Evolutionary conservation across 1,140 invertebrate genomes (phyloP).

Genomic region (Centruroides vittatus): DNA sequence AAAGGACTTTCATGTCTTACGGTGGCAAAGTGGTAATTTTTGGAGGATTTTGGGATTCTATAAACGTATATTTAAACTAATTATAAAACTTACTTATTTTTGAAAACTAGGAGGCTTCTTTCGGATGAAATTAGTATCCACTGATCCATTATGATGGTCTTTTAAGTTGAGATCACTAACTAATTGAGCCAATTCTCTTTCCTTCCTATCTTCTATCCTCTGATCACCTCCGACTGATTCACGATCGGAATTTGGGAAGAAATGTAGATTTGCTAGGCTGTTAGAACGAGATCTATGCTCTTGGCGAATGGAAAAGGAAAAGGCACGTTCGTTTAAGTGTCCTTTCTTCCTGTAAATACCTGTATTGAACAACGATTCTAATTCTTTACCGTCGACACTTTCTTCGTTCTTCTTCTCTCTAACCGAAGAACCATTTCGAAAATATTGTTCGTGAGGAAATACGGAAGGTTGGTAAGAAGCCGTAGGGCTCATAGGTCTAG

Average conservation of each 20-base stretch:
- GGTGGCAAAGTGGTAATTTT: too few relatives aligned
- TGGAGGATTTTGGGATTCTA: too few relatives aligned
- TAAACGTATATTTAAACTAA: too few relatives aligned
- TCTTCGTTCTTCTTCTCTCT: too few relatives aligned
- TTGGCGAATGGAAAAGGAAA: constrained; percentile 83
- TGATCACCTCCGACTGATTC: too few relatives aligned
- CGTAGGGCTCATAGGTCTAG: constrained; percentile 39
- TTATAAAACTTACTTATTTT: too few relatives aligned
- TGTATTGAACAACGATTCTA: constrained; percentile 63
- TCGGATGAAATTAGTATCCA: too few relatives aligned
- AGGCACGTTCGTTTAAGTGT: constrained; percentile 84
- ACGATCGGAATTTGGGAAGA: constrained; percentile 5
- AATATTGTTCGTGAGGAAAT: constrained; percentile 41
- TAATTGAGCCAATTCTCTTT: constrained; percentile 79
- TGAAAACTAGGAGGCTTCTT: too few relatives aligned
- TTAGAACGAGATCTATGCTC: constrained; percentile 80
- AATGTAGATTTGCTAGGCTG: constrained; percentile 59
- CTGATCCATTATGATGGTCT: constrained; percentile 26
- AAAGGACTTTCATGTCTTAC: too few relatives aligned
- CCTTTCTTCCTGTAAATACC: constrained; percentile 78
- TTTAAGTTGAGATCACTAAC: constrained; percentile 70
- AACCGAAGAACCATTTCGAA: background rate
- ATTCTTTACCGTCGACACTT: background rate
- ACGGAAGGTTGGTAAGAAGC: constrained; percentile 44
- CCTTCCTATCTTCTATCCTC: constrained; percentile 63